Evolutionary conservation across 2,113 vertebrate species (phyloP).

Genomic region (Falco punctatus): DNA sequence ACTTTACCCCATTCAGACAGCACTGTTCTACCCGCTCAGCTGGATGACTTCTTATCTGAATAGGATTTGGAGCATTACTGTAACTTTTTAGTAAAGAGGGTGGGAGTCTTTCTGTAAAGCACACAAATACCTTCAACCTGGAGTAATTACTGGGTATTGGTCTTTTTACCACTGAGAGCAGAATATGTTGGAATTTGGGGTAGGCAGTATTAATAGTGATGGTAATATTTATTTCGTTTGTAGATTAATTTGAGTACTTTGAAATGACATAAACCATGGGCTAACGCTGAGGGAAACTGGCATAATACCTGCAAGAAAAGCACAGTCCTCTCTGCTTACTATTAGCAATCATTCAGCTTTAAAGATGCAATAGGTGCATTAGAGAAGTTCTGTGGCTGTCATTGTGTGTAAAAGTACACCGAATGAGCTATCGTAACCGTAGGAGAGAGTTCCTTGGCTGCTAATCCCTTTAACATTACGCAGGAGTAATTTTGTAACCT

Average conservation of each 20-base stretch:
- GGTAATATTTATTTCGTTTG: background rate
- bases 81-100: slow-evolving; percentile 19
- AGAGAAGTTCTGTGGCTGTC: background rate
- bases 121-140: background rate
- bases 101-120: background rate
- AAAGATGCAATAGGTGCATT: background rate
- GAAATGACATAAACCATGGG: background rate
- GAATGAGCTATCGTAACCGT: background rate
- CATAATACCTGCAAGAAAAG: background rate
- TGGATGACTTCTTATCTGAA: background rate
- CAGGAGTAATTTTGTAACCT: slow-evolving; percentile 29
- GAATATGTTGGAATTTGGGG: background rate
- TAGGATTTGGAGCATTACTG: background rate
- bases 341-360: background rate
- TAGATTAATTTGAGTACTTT: background rate
- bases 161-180: background rate
- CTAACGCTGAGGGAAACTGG: background rate
- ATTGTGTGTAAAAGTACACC: background rate
- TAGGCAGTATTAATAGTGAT: background rate
- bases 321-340: background rate
- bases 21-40: background rate
- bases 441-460: background rate
- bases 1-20: background rate
- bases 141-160: background rate
- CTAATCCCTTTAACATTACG: background rate